Evolutionary conservation across 2,797 vertebrate genomes (phyloP), one percentile per base, ranked within the genome.

Genomic region (Ptychobarbus kaznakovi): DNA sequence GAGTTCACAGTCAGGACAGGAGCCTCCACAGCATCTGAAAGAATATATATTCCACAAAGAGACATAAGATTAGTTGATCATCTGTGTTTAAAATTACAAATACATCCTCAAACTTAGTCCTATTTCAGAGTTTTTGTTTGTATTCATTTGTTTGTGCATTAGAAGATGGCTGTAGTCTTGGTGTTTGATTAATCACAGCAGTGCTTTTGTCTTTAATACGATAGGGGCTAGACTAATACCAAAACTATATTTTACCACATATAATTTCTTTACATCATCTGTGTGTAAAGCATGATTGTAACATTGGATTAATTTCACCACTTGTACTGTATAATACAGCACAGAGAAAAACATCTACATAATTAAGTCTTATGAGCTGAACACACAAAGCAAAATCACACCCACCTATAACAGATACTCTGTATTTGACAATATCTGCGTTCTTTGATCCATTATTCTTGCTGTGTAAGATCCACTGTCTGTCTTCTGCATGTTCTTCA

Each of bases 11-110:
- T 65, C 22, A 87, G 42, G 0, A 46, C 49, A 51, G 86, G 88
- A 38, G 40, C 18, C 5, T 80, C 13, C 53, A 89, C 86, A 49
- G 75, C 61, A 46, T 87, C 86, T 87, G 70, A 6, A 20, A 32
- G 32, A 32, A 32, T 32, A 51, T 51, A 18, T 53, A 15, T 46
- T 46, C 46, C 49, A 51, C 16, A 51, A 7, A 51, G 4, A 51
- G 6, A 53, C 6, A 53, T 53, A 6, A 18, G 6, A 46, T 15
- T 46, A 46, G 46, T 53, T 53, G 49, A 18, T 53, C 16, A 53
- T 0, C 49, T 53, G 49, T 51, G 49, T 53, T 53, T 53, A 53
- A 53, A 53, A 53, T 16, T 1, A 6, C 16, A 51, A 51, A 51
- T 49, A 49, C 15, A 51, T 51, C 49, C 16, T 51, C 15, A 51